A percentile compares a stretch with the other conserved stretches of the same genome.
Evolutionary conservation across 2,888 invertebrate genomes (phyloP).

Genomic region (Phorcus lineatus): DNA sequence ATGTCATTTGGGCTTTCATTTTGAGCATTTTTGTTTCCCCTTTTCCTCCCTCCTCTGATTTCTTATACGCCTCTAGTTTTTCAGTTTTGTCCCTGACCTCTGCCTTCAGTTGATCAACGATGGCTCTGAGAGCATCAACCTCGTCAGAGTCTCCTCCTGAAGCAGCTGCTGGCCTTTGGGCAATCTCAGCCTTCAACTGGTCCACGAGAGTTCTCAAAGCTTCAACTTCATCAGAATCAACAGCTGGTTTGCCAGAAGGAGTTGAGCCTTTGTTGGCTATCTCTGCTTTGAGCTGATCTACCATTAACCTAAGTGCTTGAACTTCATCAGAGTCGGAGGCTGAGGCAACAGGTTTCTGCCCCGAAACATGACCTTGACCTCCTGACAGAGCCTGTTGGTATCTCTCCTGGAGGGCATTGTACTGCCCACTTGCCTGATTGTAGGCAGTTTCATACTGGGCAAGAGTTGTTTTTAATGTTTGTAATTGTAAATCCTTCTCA

Average conservation of each 20-base stretch:
- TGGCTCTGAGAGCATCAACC: constrained; percentile 77
- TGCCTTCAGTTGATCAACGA: constrained; percentile 32
- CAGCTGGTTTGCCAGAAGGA: constrained; percentile 73
- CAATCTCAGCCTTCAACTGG: constrained; percentile 25
- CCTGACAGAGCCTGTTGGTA: constrained; percentile 62
- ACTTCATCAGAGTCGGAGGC: constrained; percentile 76
- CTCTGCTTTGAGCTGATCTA: constrained; percentile 29
- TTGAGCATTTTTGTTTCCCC: constrained; percentile 68
- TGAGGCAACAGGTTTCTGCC: constrained; percentile 3
- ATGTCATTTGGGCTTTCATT: constrained; percentile 70
- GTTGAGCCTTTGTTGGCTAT: constrained; percentile 60
- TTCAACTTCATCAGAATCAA: constrained; percentile 78
- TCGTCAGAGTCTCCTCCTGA: constrained; percentile 71
- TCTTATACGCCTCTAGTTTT: constrained; percentile 66
- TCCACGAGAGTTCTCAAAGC: constrained; percentile 69
- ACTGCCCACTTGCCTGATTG: constrained; percentile 63
- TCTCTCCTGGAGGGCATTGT: constrained; percentile 58
- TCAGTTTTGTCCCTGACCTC: constrained; percentile 70
- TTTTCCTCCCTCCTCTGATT: constrained; percentile 45
- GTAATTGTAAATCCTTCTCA: constrained; percentile 77
- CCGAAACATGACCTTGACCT: constrained; percentile 13
- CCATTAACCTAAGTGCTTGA: constrained; percentile 75
- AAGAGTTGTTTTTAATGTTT: constrained; percentile 70
- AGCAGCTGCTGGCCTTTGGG: constrained; percentile 74
- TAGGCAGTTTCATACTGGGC: constrained; percentile 67